These are phyloP conservation scores for Limnothrissa miodon DNA, from an alignment of 2,113 vertebrate species.

Conservation along the genomic window DNA sequence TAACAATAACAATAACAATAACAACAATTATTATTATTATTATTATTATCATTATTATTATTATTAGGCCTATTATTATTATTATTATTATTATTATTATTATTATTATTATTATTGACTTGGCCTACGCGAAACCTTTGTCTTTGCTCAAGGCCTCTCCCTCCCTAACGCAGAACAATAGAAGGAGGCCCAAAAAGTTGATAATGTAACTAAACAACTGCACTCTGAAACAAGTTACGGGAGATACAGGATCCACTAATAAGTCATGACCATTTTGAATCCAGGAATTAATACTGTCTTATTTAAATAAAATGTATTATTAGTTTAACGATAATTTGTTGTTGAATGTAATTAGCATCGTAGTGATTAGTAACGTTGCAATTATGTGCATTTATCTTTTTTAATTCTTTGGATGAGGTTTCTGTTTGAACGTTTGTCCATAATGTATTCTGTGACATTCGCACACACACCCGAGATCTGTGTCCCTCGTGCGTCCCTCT, in stretches of 20 bases:
- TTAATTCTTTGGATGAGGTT: not conserved
- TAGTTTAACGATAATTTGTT: not conserved
- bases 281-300: not conserved
- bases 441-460: not conserved
- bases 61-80: conserved; percentile 1
- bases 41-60: conserved; percentile 21
- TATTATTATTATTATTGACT: not conserved
- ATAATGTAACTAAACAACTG: not conserved
- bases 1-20: too few species aligned
- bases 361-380: too few species aligned
- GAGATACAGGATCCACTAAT: not conserved
- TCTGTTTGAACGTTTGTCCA: not conserved
- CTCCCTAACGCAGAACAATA: not conserved
- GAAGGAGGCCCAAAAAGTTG: not conserved
- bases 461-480: not conserved
- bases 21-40: too few species aligned
- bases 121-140: not conserved
- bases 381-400: not conserved
- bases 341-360: not conserved
- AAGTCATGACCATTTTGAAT: not conserved
- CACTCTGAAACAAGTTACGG: not conserved
- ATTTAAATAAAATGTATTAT: not conserved
- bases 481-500: conserved; percentile 14
- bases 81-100: not conserved
- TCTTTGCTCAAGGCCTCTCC: not conserved